Evolutionary conservation across 2,113 vertebrate species (phyloP).

Genomic region (Channa argus): DNA sequence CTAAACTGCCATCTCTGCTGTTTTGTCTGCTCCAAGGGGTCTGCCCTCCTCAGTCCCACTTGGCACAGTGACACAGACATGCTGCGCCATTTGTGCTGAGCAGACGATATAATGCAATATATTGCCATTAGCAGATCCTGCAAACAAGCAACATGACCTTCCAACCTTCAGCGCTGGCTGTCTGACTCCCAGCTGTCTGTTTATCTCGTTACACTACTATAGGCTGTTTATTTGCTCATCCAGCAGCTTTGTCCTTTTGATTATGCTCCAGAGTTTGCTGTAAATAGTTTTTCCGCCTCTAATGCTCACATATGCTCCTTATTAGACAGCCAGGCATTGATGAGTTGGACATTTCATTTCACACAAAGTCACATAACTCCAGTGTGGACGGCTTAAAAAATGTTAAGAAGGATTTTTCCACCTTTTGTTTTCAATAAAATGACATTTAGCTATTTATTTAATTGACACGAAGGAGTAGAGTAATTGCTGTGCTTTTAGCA

Average conservation of each 20-base stretch:
- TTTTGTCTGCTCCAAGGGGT: slow-evolving; percentile 51
- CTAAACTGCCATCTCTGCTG: slow-evolving; percentile 69
- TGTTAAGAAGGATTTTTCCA: background rate
- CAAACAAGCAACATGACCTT: slow-evolving; percentile 69
- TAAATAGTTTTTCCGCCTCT: slow-evolving; percentile 18
- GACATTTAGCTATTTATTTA: slow-evolving; percentile 15
- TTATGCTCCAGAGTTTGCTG: slow-evolving; percentile 23
- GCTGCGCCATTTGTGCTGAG: slow-evolving; percentile 70
- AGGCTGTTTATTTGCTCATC: slow-evolving; percentile 46
- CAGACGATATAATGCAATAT: slow-evolving; percentile 67
- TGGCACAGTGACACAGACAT: slow-evolving; percentile 72
- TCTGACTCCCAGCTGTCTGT: slow-evolving; percentile 65
- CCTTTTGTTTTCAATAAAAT: slow-evolving; percentile 18
- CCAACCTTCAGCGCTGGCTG: slow-evolving; percentile 65
- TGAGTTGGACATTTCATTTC: slow-evolving; percentile 30
- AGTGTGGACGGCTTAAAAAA: background rate
- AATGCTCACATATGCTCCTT: slow-evolving; percentile 30
- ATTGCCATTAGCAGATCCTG: slow-evolving; percentile 77
- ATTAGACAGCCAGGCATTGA: slow-evolving; percentile 18
- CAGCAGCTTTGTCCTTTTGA: slow-evolving; percentile 32
- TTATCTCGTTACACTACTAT: slow-evolving; percentile 53
- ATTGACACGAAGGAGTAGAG: background rate
- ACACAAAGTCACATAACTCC: background rate
- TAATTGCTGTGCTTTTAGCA: background rate
- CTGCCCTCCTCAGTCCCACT: slow-evolving; percentile 49